phyloP scores from a whole-genome alignment of 2,888 invertebrate genomes.

The Ectemnius cavifrons region DNA sequence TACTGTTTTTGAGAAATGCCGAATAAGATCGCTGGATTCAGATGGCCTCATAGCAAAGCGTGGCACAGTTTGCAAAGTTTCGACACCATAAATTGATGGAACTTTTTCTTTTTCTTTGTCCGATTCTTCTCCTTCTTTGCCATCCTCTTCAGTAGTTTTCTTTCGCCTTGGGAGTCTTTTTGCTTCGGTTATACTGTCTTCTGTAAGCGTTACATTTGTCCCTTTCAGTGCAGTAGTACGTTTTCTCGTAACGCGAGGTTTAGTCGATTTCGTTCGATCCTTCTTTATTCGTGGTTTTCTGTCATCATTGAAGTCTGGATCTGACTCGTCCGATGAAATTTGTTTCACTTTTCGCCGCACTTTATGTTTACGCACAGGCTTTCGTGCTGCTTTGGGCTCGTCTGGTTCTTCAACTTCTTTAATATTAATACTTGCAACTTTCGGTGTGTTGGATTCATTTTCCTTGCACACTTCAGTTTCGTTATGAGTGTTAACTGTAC shows the following conservation, averaged over 20 bases:
- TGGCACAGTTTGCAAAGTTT: conserved; percentile 65
- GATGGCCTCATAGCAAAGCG: conserved; percentile 61
- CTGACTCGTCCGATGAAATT: conserved; percentile 51
- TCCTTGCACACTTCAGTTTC: not conserved
- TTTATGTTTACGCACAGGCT: conserved; percentile 8
- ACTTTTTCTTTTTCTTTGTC: conserved; percentile 12
- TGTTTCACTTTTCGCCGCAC: conserved; percentile 30
- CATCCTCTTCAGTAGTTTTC: conserved; percentile 15
- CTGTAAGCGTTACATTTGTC: not conserved
- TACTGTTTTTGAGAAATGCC: conserved; percentile 72
- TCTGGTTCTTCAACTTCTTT: conserved; percentile 4
- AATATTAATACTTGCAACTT: not conserved
- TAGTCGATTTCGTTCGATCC: conserved; percentile 9
- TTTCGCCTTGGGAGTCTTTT: conserved; percentile 44
- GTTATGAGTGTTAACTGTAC: not conserved
- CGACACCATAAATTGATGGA: conserved; percentile 59
- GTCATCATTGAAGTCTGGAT: conserved; percentile 46
- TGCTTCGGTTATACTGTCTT: conserved; percentile 3
- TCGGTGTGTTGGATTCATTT: not conserved
- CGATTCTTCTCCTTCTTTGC: conserved; percentile 28
- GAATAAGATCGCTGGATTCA: conserved; percentile 62
- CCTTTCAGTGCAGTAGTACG: not conserved
- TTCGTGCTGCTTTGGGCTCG: not conserved
- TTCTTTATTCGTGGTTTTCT: conserved; percentile 19
- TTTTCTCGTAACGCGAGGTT: conserved; percentile 12